Evolutionary conservation across 1,140 invertebrate genomes (phyloP).

Genomic region (Lutraria rhynchaena): DNA sequence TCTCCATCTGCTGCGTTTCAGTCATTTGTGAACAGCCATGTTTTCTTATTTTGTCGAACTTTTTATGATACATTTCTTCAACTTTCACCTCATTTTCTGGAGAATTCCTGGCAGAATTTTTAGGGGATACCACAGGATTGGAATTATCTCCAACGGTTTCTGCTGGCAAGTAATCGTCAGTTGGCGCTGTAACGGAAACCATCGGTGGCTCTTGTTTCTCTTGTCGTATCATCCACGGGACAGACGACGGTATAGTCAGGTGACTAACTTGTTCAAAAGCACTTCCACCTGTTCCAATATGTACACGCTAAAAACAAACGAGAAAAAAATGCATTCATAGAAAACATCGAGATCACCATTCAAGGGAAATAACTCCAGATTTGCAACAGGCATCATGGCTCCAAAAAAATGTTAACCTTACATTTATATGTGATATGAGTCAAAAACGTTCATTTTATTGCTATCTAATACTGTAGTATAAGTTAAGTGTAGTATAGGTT

Average conservation of each 20-base stretch:
- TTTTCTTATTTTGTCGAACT: conserved; percentile 79
- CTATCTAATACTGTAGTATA: too few relatives aligned
- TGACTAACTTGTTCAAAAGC: conserved; percentile 54
- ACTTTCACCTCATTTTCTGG: conserved; percentile 51
- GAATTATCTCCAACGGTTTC: not conserved
- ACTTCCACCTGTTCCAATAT: conserved; percentile 42
- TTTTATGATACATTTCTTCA: conserved; percentile 74
- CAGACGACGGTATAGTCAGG: conserved; percentile 19
- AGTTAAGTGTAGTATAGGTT: too few relatives aligned
- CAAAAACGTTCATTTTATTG: too few relatives aligned
- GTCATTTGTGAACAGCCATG: conserved; percentile 48
- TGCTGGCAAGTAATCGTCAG: conserved; percentile 37
- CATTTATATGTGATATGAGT: too few relatives aligned
- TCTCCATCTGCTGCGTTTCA: conserved; percentile 48
- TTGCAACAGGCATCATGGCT: too few relatives aligned
- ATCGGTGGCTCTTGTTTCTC: conserved; percentile 12
- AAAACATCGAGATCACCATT: not conserved
- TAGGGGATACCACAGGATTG: conserved; percentile 17
- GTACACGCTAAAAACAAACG: conserved; percentile 34
- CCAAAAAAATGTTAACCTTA: too few relatives aligned
- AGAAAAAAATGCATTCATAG: not conserved
- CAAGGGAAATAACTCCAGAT: not conserved
- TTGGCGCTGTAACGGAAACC: conserved; percentile 52
- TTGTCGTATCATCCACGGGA: conserved; percentile 14
- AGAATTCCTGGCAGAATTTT: conserved; percentile 20